Base-by-base conservation (phyloP, 2,797 vertebrate genomes). In the Hippopotamyrus pictus region DNA sequence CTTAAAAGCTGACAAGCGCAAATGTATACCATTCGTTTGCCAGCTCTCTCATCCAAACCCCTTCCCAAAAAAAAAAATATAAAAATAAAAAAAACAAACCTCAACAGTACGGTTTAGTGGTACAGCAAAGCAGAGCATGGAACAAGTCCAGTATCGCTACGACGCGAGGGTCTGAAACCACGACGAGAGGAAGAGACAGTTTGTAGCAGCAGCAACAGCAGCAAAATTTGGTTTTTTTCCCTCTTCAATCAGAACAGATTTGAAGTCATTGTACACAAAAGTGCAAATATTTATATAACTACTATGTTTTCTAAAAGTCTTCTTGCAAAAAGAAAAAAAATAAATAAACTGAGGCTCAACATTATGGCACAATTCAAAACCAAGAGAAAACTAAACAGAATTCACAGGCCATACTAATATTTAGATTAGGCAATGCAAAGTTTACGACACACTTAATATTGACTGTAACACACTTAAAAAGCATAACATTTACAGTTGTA, bases 281-380 rank as follows among this genome's bases (percentile, higher is more conserved):
- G 91, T 93, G 91, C 89, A 93, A 93, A 94, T 94, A 96, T 92
- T 90, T 76, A 89, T 93, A 86, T 89, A 91, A 91, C 90, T 91
- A 91, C 90, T 93, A 91, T 93, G 93, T 92, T 92, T 93, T 93
- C 92, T 94, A 95, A 90, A 88, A 94, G 92, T 91, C 86, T 37
- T 94, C 93, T 95, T 95, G 94, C 94, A 93, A 93, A 92, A 89
- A 89, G 41, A 41, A 65, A 53, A 65, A 53, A 88, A 76, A 50
- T 29, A 79, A 86, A 37, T 93, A 93, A 92, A 92, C 93, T 92
- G 94, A 95, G 92, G 93, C 91, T 93, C 93, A 90, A 92, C 92
- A 94, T 92, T 94, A 94, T 96, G 96, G 96, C 96, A 97, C 96
- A 95, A 95, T 94, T 96, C 90, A 95, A 90, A 95, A 95, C 92